These are phyloP conservation scores for Pristionchus maxplancki DNA, from an alignment of 2,888 invertebrate genomes.

Conservation along the genomic window DNA sequence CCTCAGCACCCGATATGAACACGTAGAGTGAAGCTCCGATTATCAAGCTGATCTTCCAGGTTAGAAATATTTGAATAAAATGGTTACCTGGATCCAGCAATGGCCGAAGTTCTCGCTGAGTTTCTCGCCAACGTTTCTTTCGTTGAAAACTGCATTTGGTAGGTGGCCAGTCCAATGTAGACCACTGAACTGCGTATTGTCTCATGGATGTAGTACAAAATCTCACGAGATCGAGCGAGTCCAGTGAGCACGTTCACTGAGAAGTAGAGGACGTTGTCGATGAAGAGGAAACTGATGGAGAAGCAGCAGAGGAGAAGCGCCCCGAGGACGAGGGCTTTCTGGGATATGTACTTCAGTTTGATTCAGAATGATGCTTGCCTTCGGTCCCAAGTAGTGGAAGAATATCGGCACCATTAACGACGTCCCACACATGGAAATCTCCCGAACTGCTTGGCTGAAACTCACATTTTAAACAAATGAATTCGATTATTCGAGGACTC, in stretches of 20 bases:
- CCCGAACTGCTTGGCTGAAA: conserved; percentile 5
- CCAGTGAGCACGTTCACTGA: conserved; percentile 3
- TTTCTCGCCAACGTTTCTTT: conserved; percentile 44
- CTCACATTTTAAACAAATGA: background rate
- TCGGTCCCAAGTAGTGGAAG: conserved; percentile 23
- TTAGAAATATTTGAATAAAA: background rate
- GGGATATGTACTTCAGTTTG: background rate
- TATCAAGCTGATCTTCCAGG: background rate
- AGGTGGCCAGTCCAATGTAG: background rate
- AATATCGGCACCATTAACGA: conserved; percentile 15
- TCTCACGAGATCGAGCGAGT: conserved; percentile 10
- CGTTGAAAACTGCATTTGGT: conserved; percentile 44
- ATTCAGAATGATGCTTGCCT: too few relatives aligned
- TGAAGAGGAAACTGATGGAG: conserved; percentile 12
- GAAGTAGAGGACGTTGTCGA: conserved; percentile 25
- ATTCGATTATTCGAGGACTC: too few relatives aligned
- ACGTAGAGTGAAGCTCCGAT: background rate
- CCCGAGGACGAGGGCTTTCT: background rate
- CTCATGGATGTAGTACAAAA: background rate
- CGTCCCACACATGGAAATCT: background rate
- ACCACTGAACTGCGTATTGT: background rate
- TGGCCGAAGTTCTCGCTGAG: conserved; percentile 8
- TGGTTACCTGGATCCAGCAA: background rate
- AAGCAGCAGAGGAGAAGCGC: background rate
- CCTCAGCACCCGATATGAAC: background rate